phyloP scores from a whole-genome alignment of 2,113 vertebrate species.

The Tauraco erythrolophus region DNA sequence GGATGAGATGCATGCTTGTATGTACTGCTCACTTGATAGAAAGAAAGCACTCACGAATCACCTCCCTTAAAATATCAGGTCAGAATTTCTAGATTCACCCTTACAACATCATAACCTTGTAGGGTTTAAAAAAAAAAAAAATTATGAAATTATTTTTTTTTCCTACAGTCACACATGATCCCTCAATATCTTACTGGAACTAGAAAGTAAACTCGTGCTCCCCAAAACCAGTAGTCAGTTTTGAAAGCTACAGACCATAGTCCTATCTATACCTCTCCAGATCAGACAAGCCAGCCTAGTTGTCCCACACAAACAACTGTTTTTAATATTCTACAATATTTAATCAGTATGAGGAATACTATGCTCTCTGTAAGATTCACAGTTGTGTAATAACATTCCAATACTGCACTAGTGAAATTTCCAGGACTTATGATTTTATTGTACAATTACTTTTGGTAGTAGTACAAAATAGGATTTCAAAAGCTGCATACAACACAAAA shows the following conservation, averaged over 20 bases:
- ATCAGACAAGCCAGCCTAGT: neutral
- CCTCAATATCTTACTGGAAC: neutral
- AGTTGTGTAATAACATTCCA: neutral
- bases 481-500: neutral
- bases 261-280: neutral
- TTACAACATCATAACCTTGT: neutral
- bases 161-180: neutral
- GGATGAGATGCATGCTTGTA: neutral
- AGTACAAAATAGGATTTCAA: neutral
- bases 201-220: neutral
- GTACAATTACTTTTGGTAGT: neutral
- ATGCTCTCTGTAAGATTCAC: neutral
- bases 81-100: neutral
- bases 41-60: neutral
- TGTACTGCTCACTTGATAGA: neutral
- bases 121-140: neutral
- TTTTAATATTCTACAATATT: neutral
- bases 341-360: neutral
- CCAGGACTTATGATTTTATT: slow-evolving; percentile 27
- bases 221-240: neutral
- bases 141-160: neutral
- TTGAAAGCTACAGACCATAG: neutral
- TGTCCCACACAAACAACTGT: neutral
- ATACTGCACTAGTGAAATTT: neutral
- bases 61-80: neutral